These are phyloP conservation scores for Hemicrepidius hirtus DNA, from an alignment of 2,888 invertebrate species.

Conservation along the genomic window DNA sequence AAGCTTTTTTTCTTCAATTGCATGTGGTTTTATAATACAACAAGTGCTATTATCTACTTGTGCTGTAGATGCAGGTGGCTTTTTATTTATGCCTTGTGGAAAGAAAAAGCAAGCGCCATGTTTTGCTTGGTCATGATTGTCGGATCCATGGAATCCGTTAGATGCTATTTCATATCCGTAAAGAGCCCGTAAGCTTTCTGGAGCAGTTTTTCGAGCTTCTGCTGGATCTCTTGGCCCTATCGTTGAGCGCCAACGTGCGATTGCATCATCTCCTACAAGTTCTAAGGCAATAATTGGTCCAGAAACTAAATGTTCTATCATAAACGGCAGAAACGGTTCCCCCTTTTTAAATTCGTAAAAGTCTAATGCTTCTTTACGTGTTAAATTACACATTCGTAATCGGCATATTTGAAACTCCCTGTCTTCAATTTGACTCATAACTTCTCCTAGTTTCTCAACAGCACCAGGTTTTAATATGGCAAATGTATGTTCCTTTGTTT, in stretches of 20 bases:
- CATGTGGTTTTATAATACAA: conserved; percentile 93
- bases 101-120: conserved; percentile 78
- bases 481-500: conserved; percentile 82
- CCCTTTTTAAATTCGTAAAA: conserved; percentile 78
- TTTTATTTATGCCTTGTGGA: conserved; percentile 65
- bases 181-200: conserved; percentile 78
- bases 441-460: conserved; percentile 81
- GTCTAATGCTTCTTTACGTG: conserved; percentile 78
- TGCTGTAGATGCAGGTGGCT: conserved; percentile 72
- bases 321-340: conserved; percentile 78
- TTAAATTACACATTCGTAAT: conserved; percentile 83
- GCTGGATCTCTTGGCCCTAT: conserved; percentile 79
- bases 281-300: conserved; percentile 83
- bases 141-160: conserved; percentile 83
- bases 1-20: conserved; percentile 82
- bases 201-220: conserved; percentile 74
- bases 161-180: conserved; percentile 81
- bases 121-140: conserved; percentile 75
- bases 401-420: conserved; percentile 78
- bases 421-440: conserved; percentile 80
- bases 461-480: conserved; percentile 86
- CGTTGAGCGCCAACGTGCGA: conserved; percentile 75
- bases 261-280: conserved; percentile 82
- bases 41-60: conserved; percentile 82
- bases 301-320: conserved; percentile 79